Evolutionary conservation across 1,140 invertebrate genomes (phyloP), one percentile per base, ranked within the genome.

Genomic region (Lordiphosa clarofinis): DNA sequence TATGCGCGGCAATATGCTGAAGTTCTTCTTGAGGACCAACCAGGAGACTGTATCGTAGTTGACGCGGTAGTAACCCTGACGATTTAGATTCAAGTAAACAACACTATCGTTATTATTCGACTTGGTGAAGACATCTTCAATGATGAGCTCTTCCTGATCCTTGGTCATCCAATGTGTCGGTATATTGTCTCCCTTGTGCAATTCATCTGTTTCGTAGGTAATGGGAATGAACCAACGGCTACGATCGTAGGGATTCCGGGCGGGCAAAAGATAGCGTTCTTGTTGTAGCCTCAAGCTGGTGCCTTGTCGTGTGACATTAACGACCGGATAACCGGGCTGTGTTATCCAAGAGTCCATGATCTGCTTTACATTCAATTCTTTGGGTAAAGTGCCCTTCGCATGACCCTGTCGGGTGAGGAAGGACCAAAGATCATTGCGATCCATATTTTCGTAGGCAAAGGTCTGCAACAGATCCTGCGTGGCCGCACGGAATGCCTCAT

Each of bases 341-440:
- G 91, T 88, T 0, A 94, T 95, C 96, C 96, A 97, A 0, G 93
- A 92, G 70, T 95, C 92, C 94, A 97, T 95, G 31, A 96, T 93
- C 2, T 90, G 79, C 49, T 92, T 92, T 1, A 96, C 90, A 11
- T 90, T 90, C 5, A 92, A 62, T 31, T 90, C 86, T 3, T 78
- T 56, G 0, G 91, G 88, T 3, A 92, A 58, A 0, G 89, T 89
- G 5, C 88, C 82, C 10, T 90, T 88, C 0, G 84, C 60, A 4
- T 90, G 90, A 0, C 91, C 90, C 59, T 90, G 86, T 21, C 88
- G 82, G 0, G 92, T 91, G 71, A 96, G 91, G 2, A 92, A 90
- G 0, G 88, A 47, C 91, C 94, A 96, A 0, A 97, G 89, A 76
- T 96, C 92, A 61, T 94, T 91, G 42, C 94, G 93, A 50, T 92